Evolutionary conservation across 2,113 vertebrate genomes (phyloP), one percentile per base, ranked within the genome.

Genomic region (Sebastes schlegelii): DNA sequence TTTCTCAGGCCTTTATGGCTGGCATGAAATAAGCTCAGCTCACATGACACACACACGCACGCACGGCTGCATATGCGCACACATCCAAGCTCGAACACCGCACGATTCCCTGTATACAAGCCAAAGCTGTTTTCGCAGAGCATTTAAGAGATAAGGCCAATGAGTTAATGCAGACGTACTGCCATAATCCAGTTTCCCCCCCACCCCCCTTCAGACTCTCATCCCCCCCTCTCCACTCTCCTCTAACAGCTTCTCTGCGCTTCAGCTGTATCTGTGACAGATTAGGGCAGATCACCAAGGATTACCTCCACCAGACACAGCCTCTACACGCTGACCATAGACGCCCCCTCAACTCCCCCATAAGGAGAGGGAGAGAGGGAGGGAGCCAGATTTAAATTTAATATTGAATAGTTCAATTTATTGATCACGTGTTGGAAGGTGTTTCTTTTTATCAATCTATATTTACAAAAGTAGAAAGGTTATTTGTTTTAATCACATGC

Each of bases 251-350:
- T 92, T 90, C 90, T 87, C 86, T 80, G 80, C 84, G 80, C 87
- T 94, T 95, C 93, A 93, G 85, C 88, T 82, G 88, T 96, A 95
- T 96, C 94, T 94, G 95, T 94, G 93, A 94, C 94, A 95, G 95
- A 95, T 95, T 95, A 96, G 89, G 89, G 79, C 88, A 95, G 94
- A 95, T 96, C 94, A 93, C 92, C 23, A 48, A 86, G 95, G 95
- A 96, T 96, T 96, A 96, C 93, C 92, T 92, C 86, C 85, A 85
- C 79, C 92, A 94, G 89, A 94, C 90, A 77, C 70, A 87, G 90
- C 72, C 86, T 74, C 79, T 87, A 87, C 89, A 93, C 77, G n/a
- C 79, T 93, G 94, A 93, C 94, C 93, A 82, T 57, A 83, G 83
- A 80, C 86, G 77, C 83, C 80, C 79, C 63, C 79, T 49, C 26